phyloP scores from a whole-genome alignment of 35 echinoderm and acorn worm genomes.

The Amphiura filiformis region DNA sequence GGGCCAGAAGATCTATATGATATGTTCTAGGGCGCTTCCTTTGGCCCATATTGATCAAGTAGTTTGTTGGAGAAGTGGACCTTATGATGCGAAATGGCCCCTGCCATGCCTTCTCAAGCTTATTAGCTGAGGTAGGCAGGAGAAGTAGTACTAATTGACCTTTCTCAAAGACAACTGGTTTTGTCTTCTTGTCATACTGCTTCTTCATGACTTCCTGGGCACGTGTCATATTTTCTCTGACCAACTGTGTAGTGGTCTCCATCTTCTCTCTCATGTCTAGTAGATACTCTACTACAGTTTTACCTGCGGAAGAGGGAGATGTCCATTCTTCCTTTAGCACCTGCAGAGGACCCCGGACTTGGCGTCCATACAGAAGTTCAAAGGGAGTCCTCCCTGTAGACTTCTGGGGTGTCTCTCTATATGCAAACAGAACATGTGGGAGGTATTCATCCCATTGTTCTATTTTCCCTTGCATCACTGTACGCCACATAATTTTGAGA shows the following conservation, averaged over 20 bases:
- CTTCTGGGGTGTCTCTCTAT: slow-evolving; percentile 37
- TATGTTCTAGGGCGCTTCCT: no score
- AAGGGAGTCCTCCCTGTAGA: slow-evolving; percentile 43
- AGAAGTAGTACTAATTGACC: no score
- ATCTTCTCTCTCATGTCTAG: slow-evolving; percentile 12
- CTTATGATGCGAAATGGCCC: no score
- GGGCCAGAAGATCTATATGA: no score
- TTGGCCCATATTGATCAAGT: no score
- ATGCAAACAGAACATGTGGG: slow-evolving; percentile 59
- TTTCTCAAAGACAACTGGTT: no score
- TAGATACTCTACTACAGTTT: slow-evolving; percentile 25
- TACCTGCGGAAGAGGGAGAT: not conserved
- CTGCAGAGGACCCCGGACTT: slow-evolving; percentile 46
- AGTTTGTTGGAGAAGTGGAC: no score
- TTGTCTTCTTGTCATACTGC: no score
- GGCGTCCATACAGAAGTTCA: slow-evolving; percentile 34
- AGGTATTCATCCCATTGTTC: slow-evolving; percentile 51
- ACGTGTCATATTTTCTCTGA: not conserved
- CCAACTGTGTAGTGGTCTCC: not conserved
- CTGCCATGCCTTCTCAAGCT: no score
- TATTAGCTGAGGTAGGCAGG: no score
- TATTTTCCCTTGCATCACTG: not conserved
- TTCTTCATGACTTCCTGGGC: not conserved
- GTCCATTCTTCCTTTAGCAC: slow-evolving; percentile 53
- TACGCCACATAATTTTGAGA: slow-evolving; percentile 12